phyloP scores from a whole-genome alignment of 2,113 vertebrate species.

The Triplophysa rosa region DNA sequence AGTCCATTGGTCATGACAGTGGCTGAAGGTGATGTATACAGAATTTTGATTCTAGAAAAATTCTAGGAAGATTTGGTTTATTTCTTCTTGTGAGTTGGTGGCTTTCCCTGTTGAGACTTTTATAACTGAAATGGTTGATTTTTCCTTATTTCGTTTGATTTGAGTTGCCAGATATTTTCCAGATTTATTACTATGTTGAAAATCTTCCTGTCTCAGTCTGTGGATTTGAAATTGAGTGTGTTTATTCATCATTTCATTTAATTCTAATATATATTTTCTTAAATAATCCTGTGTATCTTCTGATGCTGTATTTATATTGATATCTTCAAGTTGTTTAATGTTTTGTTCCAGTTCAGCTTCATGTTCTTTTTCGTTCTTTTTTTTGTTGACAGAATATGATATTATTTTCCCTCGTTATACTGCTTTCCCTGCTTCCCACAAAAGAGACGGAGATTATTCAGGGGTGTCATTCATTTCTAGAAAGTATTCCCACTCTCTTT shows the following conservation, averaged over 20 bases:
- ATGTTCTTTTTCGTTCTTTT: neutral
- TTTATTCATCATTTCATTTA: too few relatives aligned
- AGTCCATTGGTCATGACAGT: too few relatives aligned
- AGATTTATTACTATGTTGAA: too few relatives aligned
- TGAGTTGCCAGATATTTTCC: too few relatives aligned
- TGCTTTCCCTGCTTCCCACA: neutral
- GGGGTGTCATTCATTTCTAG: constrained; percentile 1
- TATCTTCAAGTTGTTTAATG: neutral
- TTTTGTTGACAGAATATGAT: neutral
- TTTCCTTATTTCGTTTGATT: too few relatives aligned
- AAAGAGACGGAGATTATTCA: neutral
- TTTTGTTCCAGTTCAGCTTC: neutral
- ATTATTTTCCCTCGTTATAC: neutral
- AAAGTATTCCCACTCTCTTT: neutral
- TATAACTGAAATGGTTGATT: neutral
- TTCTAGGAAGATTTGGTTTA: neutral
- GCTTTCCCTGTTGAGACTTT: too few relatives aligned
- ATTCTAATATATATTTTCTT: too few relatives aligned
- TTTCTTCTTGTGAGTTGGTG: neutral
- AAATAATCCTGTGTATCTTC: neutral
- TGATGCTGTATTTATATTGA: neutral
- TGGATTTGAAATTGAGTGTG: too few relatives aligned
- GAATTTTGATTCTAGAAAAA: neutral
- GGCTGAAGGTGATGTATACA: too few relatives aligned
- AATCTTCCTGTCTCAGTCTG: too few relatives aligned